Evolutionary conservation across 2,797 vertebrate genomes (phyloP), one percentile per base, ranked within the genome.

Genomic region (Bradypus variegatus): DNA sequence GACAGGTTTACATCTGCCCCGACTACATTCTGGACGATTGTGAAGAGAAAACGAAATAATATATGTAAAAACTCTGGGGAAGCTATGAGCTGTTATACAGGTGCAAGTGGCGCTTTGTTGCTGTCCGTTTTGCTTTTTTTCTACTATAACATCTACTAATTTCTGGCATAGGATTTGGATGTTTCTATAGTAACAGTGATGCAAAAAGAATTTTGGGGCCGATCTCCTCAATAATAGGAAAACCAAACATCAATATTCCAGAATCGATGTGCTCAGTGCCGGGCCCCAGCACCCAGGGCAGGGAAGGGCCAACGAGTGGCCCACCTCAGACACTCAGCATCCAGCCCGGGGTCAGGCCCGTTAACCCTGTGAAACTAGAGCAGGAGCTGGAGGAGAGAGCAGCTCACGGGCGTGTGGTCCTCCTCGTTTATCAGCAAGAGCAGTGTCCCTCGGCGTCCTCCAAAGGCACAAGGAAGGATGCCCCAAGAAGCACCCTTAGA

Each of bases 341-440:
- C 38, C 25, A 12, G 31, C n/a, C 65, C 0, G 1, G 82, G 58
- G 25, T 15, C 8, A 45, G 29, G 15, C 19, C 23, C 4, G 8
- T 23, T 18, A 15, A 33, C 1, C 1, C 12, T 13, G 41, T 86
- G 64, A 38, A 13, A 19, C 15, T 12, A 67, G 48, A 45, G 7
- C 3, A 6, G 16, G n/a, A 36, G 10, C n/a, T 72, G 12, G 16
- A 10, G 12, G 29, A 50, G 76, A n/a, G 29, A 18, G 41, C 0
- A 8, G 38, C 38, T 67, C 12, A 0, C 13, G 25, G 4, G 0
- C 15, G 16, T 29, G 29, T 1, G 0, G 13, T n/a, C 16, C 19
- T 21, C 23, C 41, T 38, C 15, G 0, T 15, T 33, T 14, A 13
- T 36, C 62, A 13, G 1, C 53, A 33, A 31, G 33, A 3, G 29